phyloP scores from a whole-genome alignment of 35 echinoderm and acorn worm species.

The Lytechinus variegatus region DNA sequence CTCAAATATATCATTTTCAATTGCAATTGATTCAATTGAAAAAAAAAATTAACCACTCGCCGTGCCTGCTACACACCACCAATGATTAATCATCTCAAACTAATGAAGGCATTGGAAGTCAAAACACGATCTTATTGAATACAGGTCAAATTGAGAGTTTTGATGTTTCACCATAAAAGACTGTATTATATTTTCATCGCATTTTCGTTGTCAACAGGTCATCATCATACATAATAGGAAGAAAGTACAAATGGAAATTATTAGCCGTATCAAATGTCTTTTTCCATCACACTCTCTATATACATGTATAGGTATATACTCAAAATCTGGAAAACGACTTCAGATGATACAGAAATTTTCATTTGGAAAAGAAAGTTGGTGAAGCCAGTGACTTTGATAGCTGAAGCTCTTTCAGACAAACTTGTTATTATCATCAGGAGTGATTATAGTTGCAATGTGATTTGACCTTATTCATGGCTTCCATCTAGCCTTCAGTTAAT shows the following conservation, averaged over 20 bases:
- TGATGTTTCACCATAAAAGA: not conserved
- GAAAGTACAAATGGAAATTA: not conserved
- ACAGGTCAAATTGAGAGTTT: not conserved
- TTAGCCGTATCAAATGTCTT: not conserved
- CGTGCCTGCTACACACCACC: not conserved
- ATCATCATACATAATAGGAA: not conserved
- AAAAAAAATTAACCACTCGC: not conserved
- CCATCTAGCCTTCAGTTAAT: too few species aligned
- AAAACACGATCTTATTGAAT: not conserved
- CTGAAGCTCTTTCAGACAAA: too few species aligned
- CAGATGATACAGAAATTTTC: not conserved
- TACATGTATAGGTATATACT: too few species aligned
- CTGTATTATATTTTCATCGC: not conserved
- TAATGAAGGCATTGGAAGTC: not conserved
- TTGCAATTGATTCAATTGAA: not conserved
- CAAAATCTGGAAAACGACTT: not conserved
- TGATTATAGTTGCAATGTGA: too few species aligned
- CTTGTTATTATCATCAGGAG: too few species aligned
- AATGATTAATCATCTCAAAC: not conserved
- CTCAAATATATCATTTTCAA: not conserved
- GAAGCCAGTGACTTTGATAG: too few species aligned
- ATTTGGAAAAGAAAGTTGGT: too few species aligned
- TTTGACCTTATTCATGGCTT: too few species aligned
- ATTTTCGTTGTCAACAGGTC: not conserved
- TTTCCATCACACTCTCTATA: not conserved